Conservation (phyloP, 2,797 vertebrate species). For the Meriones psammophilus region DNA sequence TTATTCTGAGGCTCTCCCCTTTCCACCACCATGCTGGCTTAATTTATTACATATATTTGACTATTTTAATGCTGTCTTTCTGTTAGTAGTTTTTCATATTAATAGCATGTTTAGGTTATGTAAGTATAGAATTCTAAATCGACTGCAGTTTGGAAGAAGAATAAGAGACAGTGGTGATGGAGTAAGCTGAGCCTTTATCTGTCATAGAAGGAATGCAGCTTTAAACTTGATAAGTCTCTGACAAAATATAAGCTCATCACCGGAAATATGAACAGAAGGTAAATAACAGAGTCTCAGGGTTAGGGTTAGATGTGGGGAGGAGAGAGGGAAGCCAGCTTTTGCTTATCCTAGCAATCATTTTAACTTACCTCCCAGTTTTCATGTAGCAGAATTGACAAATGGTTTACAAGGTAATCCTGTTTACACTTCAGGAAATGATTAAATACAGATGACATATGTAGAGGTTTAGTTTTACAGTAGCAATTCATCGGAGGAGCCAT, state of each 20-base stretch:
- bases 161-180: background rate
- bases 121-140: background rate
- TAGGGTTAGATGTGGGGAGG: background rate
- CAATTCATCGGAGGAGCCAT: background rate
- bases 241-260: background rate
- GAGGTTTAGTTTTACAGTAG: slow-evolving; percentile 15
- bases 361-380: background rate
- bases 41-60: no score
- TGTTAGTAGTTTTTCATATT: no score
- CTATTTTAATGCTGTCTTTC: no score
- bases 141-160: background rate
- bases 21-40: no score
- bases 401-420: background rate
- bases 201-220: background rate
- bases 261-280: background rate
- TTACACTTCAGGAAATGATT: background rate
- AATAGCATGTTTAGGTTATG: no score
- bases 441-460: background rate
- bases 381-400: background rate
- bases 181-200: background rate
- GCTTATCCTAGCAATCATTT: background rate
- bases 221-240: background rate
- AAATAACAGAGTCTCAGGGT: background rate
- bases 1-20: no score
- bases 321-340: background rate